Percentiles rank a stretch among this genome's conserved stretches.
phyloP scores from a whole-genome alignment of 2,113 vertebrate genomes.

The Dicentrarchus labrax region DNA sequence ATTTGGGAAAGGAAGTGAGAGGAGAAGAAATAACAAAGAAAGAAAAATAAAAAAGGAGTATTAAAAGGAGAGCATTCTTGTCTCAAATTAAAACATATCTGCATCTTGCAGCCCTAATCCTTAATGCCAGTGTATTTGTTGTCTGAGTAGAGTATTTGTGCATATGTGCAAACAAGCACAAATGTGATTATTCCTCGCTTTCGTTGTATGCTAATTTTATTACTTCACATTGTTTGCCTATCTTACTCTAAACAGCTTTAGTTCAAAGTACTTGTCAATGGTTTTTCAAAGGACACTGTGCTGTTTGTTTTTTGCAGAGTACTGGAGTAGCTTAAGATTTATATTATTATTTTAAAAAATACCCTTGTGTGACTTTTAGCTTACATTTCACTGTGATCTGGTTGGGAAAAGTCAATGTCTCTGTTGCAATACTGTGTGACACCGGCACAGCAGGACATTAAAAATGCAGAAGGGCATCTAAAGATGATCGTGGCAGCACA shows the following conservation, averaged over 20 bases:
- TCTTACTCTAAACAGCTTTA: constrained; percentile 69
- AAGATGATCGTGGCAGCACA: constrained; percentile 58
- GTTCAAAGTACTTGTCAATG: constrained; percentile 48
- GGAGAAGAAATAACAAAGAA: constrained; percentile 49
- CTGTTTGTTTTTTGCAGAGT: constrained; percentile 35
- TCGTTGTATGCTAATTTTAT: constrained; percentile 82
- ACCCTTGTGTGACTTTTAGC: constrained; percentile 52
- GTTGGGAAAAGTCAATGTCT: constrained; percentile 24
- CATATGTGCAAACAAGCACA: constrained; percentile 70
- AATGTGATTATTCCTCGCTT: constrained; percentile 79
- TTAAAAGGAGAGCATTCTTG: constrained; percentile 65
- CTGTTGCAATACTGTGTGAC: constrained; percentile 45
- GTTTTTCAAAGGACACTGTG: constrained; percentile 22
- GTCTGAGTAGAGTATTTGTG: constrained; percentile 61
- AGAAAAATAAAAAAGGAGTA: constrained; percentile 35
- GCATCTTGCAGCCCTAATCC: constrained; percentile 76
- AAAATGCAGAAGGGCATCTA: constrained; percentile 70
- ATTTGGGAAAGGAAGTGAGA: constrained; percentile 32
- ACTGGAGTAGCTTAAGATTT: constrained; percentile 6
- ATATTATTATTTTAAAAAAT: constrained; percentile 31
- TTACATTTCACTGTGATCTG: constrained; percentile 38
- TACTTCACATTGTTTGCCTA: constrained; percentile 76
- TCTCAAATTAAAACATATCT: constrained; percentile 80
- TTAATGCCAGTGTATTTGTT: constrained; percentile 64
- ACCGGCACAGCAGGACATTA: constrained; percentile 58